Conservation (phyloP, 2,888 invertebrate species). For the Cerastis leucographa region DNA sequence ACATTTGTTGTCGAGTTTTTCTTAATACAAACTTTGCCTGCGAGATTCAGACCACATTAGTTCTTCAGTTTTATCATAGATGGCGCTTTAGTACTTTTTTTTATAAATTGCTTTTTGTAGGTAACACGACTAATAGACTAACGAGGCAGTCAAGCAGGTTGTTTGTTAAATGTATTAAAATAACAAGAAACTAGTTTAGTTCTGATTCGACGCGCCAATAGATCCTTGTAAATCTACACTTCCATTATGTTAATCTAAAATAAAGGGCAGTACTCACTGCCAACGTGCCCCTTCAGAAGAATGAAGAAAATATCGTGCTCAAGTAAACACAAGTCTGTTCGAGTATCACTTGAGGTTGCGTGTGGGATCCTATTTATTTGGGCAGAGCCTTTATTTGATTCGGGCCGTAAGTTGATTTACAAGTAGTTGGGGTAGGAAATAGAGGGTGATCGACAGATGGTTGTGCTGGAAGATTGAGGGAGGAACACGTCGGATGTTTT, state of each 20-base stretch:
- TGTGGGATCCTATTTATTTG: constrained; percentile 55
- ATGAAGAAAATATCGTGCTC: constrained; percentile 52
- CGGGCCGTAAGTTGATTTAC: constrained; percentile 51
- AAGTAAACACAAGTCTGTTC: constrained; percentile 50
- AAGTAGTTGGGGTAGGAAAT: constrained; percentile 24
- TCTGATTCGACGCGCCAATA: neutral
- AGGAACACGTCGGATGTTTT: neutral
- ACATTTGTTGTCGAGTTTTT: too few relatives aligned
- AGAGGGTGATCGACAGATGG: constrained; percentile 26
- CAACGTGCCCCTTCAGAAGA: constrained; percentile 32
- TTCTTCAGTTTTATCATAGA: too few relatives aligned
- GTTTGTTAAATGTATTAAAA: neutral
- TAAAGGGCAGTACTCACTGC: constrained; percentile 21
- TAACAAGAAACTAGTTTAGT: neutral
- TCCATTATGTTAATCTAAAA: constrained; percentile 47
- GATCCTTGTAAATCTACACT: neutral
- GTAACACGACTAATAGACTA: too few relatives aligned
- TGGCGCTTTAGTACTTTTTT: too few relatives aligned
- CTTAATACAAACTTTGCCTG: too few relatives aligned
- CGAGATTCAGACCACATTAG: too few relatives aligned
- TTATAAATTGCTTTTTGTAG: too few relatives aligned
- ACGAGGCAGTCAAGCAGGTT: neutral
- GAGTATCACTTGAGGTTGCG: constrained; percentile 52
- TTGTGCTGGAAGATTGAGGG: neutral
- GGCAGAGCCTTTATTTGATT: constrained; percentile 58